Percentiles rank a stretch among this genome's conserved stretches.
Evolutionary conservation across 1,140 invertebrate genomes (phyloP).

Genomic region (Idris sp.): DNA sequence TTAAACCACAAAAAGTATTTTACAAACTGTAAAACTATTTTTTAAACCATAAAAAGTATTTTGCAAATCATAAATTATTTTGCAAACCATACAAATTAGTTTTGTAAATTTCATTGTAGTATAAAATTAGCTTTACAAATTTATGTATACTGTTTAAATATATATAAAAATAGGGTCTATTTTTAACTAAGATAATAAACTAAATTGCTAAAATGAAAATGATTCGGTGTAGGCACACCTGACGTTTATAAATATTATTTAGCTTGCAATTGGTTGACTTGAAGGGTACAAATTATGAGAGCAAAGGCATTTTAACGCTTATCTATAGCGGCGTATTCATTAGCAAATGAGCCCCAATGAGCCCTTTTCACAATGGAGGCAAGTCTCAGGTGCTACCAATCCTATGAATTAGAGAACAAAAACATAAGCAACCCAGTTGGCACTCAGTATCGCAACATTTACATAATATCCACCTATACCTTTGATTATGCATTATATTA

Average conservation of each 20-base stretch:
- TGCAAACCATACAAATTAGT: too few species aligned
- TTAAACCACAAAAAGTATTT: too few species aligned
- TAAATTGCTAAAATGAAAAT: too few species aligned
- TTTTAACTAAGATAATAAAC: too few species aligned
- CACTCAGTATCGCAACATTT: slow-evolving; percentile 32
- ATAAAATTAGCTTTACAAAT: too few species aligned
- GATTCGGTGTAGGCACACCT: too few species aligned
- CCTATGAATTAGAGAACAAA: slow-evolving; percentile 57
- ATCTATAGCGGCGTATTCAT: slow-evolving; percentile 70
- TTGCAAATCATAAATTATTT: too few species aligned
- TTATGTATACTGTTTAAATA: too few species aligned
- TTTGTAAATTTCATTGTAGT: too few species aligned
- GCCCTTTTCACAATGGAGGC: slow-evolving; percentile 67
- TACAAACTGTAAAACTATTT: too few species aligned
- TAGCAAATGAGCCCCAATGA: slow-evolving; percentile 75
- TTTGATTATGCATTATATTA: slow-evolving; percentile 30
- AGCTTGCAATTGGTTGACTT: slow-evolving; percentile 34
- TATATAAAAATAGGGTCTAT: too few species aligned
- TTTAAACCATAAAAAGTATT: too few species aligned
- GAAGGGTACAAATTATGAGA: slow-evolving; percentile 54
- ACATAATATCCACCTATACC: slow-evolving; percentile 31
- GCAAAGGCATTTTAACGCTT: slow-evolving; percentile 53
- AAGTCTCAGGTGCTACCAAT: slow-evolving; percentile 71
- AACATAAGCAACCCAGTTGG: slow-evolving; percentile 37
- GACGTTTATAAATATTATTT: slow-evolving; percentile 43